Evolutionary conservation across 1,140 invertebrate genomes (phyloP), one percentile per base, ranked within the genome.

Genomic region (Aplysia californica): DNA sequence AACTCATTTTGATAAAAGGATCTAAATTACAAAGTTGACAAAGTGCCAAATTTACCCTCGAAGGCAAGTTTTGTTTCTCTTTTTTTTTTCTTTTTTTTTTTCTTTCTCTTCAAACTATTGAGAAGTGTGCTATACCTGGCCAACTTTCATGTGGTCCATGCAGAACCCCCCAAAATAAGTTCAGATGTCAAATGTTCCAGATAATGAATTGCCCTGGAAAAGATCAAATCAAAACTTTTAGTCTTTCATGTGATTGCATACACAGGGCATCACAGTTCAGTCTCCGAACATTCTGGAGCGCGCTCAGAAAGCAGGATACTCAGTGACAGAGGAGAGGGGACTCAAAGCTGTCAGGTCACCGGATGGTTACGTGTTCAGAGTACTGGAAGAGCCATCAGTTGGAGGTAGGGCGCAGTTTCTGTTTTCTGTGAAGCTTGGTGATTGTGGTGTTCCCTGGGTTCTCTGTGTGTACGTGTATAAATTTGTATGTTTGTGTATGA

Each of bases 281-380:
- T 96, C 95, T 0, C 93, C 92, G 73, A 93, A 95, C 86, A 92
- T 92, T 31, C 89, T 97, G 64, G 91, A 95, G 79, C 92, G 94
- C 84, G 95, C 95, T 18, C 92, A 92, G 70, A 84, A 91, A 10
- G 85, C 91, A 61, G 92, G 92, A 55, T 96, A 94, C 92, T 93
- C 94, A 5, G 81, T 93, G 0, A 89, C 91, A 71, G 90, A 93
- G 81, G 92, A 93, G 78, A 90, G 92, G 88, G 93, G 92, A 33
- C 82, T 86, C 78, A 89, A 89, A 80, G 85, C 92, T 85, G 73
- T 97, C 6, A 91, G 93, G 86, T 95, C 96, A 69, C 97, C 97
- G 58, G 96, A 96, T 88, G 97, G 97, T 29, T 98, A 98, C 87
- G 94, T 94, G 84, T 98, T 97, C 89, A 94, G 91, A 80, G 91